These are phyloP conservation scores for Monoplex corrugatus DNA, from an alignment of 2,888 invertebrate species.

Conservation along the genomic window DNA sequence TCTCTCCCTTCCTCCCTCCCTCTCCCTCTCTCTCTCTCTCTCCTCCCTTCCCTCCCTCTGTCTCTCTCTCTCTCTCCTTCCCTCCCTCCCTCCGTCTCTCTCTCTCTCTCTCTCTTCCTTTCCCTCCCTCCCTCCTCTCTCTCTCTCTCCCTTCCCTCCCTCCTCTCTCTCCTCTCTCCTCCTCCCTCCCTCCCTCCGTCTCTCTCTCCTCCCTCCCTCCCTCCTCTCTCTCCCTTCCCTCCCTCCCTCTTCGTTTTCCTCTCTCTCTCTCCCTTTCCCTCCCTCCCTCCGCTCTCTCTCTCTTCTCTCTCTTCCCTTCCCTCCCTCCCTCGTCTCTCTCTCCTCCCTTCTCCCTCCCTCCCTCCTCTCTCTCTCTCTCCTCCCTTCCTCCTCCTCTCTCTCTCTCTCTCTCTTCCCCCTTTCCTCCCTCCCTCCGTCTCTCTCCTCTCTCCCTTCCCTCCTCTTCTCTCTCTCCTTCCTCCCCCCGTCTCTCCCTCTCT, in stretches of 20 bases:
- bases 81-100: too few species aligned
- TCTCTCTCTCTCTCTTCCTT: background rate
- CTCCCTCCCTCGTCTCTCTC: background rate
- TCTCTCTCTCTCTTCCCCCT: background rate
- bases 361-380: background rate
- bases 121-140: constrained; percentile 4
- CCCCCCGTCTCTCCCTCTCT: too few species aligned
- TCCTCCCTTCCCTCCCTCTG: background rate
- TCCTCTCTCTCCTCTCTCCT: background rate
- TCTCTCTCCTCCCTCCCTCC: too few species aligned
- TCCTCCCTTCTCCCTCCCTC: background rate
- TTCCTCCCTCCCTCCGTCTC: background rate
- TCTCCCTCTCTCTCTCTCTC: constrained; percentile 22
- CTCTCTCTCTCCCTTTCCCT: background rate
- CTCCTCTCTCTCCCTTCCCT: too few species aligned
- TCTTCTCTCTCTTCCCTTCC: background rate
- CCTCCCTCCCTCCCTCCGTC: background rate
- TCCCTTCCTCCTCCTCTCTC: constrained; percentile 22
- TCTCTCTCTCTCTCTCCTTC: background rate
- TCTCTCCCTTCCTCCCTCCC: constrained; percentile 27
- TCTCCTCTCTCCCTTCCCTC: too few species aligned
- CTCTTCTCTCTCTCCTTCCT: too few species aligned
- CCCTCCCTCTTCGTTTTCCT: background rate
- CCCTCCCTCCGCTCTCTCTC: background rate
- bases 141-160: too few species aligned